Evolutionary conservation across 2,113 vertebrate species (phyloP).

Genomic region (Malaclemys terrapin): DNA sequence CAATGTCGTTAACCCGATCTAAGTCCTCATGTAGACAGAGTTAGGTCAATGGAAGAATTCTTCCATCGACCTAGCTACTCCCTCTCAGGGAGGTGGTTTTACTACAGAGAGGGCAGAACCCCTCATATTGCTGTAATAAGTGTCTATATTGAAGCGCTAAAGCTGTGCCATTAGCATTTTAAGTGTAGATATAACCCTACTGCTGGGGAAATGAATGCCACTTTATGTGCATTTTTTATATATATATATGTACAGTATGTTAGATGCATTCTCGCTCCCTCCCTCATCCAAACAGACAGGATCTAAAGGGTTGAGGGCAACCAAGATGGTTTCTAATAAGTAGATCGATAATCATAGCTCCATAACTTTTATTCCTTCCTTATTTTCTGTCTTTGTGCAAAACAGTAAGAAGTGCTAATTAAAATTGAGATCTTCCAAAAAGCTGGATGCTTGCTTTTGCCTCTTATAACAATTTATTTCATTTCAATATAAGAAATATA

Average conservation of each 20-base stretch:
- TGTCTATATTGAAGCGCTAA: neutral
- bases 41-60: no score
- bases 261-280: neutral
- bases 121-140: neutral
- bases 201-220: neutral
- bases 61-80: no score
- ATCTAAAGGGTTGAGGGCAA: neutral
- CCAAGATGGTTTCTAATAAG: neutral
- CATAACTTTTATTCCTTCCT: neutral
- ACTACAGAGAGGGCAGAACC: neutral
- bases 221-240: neutral
- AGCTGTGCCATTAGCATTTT: neutral
- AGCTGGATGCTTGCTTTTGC: neutral
- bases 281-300: neutral
- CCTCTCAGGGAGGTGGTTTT: neutral
- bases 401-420: neutral
- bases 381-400: neutral
- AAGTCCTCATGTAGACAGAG: no score
- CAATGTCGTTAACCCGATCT: no score
- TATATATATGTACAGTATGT: accelerated
- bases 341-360: neutral
- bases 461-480: neutral
- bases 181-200: neutral
- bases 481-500: conserved; percentile 17
- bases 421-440: neutral